phyloP scores from a whole-genome alignment of 1,140 invertebrate species.

The Pristionchus pacificus region DNA sequence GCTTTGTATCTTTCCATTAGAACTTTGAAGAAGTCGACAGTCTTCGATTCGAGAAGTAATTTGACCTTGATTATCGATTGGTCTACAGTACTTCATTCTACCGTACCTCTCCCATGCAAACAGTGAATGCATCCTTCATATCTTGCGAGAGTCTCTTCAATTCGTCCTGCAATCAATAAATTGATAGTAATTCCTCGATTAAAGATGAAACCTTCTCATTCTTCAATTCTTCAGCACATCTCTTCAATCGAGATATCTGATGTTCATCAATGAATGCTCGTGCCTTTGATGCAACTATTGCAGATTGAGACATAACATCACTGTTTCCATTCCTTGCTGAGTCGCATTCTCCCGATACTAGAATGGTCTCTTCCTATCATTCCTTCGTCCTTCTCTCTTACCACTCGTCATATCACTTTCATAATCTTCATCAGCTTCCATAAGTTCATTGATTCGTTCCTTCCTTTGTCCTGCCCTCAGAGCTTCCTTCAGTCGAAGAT shows the following conservation, averaged over 20 bases:
- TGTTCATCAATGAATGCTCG: constrained; percentile 25
- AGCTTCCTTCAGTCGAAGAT: constrained; percentile 41
- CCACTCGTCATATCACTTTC: constrained; percentile 33
- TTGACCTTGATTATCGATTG: constrained; percentile 7
- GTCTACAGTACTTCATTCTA: neutral
- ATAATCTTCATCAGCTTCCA: constrained; percentile 33
- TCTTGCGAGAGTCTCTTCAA: constrained; percentile 18
- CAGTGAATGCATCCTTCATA: constrained; percentile 32
- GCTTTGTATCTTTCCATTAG: constrained; percentile 37
- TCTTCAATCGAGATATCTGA: constrained; percentile 20
- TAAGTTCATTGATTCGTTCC: constrained; percentile 8
- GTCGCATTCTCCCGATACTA: neutral
- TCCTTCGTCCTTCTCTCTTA: constrained; percentile 11
- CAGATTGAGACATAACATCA: no score
- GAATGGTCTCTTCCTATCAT: neutral
- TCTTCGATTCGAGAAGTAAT: constrained; percentile 31
- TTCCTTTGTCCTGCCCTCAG: constrained; percentile 34
- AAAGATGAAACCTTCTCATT: constrained; percentile 28
- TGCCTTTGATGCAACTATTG: no score
- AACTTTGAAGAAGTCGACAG: constrained; percentile 36
- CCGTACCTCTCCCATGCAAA: constrained; percentile 22
- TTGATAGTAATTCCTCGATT: neutral
- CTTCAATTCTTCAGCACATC: constrained; percentile 29
- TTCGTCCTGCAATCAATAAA: constrained; percentile 18
- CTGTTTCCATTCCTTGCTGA: neutral